Base-by-base conservation (phyloP, 2,888 invertebrate genomes). In the Serrognathus titanus region DNA sequence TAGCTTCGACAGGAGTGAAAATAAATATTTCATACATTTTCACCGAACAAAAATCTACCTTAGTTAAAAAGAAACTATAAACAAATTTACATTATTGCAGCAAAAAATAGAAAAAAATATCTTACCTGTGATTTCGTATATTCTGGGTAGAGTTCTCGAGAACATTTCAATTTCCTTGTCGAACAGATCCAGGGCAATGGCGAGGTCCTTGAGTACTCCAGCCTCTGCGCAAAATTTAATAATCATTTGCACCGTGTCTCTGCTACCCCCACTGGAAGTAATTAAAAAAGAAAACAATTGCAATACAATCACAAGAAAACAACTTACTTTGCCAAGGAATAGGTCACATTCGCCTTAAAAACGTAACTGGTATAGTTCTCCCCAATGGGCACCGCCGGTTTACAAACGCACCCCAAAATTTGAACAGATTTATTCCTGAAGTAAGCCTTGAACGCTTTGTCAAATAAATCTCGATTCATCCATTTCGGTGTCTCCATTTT, bases 91-190 rank as follows among this genome's bases (percentile, higher is more conserved):
- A 16, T 16, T 16, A 16, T 2, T 16, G 11, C 31, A 12, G 16
- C 39, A 53, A n/a, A 47, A 31, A 16, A 5, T 11, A 47, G n/a
- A 5, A 24, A 24, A 12, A 20, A 20, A 20, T 16, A 31, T 48
- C 12, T 48, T 52, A 49, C 77, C 78, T 45, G 78, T 70, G 31
- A 79, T 67, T 53, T 78, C 70, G 63, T 80, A 76, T 60, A 80
- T 68, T 53, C 74, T 71, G 20, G 79, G 80, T 37, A 80, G 68
- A 6, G 78, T 76, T 64, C 74, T 75, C 66, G 60, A 57, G 55
- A 71, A 81, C 73, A 81, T 79, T 62, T 77, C 75, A 16, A 74
- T 75, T 66, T 81, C 80, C 38, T 76, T 78, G 59, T 75, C 69
- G 65, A 79, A 80, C 7, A 79, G 75, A 2, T 78, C 75, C 36